Base-by-base conservation (phyloP, 2,797 vertebrate species). In the Emys orbicularis region DNA sequence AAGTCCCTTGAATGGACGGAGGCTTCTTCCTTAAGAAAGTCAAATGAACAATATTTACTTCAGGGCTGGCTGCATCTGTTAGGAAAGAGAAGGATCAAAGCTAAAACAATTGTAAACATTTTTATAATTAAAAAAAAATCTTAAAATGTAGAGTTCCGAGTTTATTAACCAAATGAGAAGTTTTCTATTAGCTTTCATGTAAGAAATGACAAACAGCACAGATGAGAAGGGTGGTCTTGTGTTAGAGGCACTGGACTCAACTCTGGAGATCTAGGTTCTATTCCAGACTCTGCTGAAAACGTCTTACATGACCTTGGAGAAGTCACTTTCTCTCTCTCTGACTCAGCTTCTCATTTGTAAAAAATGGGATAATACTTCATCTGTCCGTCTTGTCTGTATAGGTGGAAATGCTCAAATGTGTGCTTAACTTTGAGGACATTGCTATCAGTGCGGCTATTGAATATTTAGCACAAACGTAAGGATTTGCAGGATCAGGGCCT, bases 241-340 rank as follows among this genome's bases (percentile, higher is more conserved):
- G 23, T 11, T 54, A 8, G 77, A 87, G 74, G 31, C 34, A 65
- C n/a, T 13, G 19, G 31, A 56, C 86, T 68, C 80, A 89, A 44
- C 52, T 15, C 52, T 27, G 54, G 74, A 27, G 25, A 34, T 81
- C 0, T 0, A 77, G 44, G 27, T 15, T 77, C 74, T 47, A 77
- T 29, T 77, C 74, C 27, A 16, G 44, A 44, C 27, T 8, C 74
- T 47, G 44, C 23, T 81, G 44, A 77, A 84, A 84, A 84, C 1
- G 18, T 13, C 5, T 4, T 0, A 5, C 4, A 4, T 12, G 19
- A 82, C 72, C 81, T 83, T 1, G 13, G 44, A 3, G 9, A 83
- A 93, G 29, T 6, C 27, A 8, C 52, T 87, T 87, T 47, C 65
- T 18, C 74, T 29, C n/a, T 41, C 54, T 31, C 21, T 5, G 83